Conservation (phyloP, 2,888 invertebrate species). For the Cecidostiba fungosa region DNA sequence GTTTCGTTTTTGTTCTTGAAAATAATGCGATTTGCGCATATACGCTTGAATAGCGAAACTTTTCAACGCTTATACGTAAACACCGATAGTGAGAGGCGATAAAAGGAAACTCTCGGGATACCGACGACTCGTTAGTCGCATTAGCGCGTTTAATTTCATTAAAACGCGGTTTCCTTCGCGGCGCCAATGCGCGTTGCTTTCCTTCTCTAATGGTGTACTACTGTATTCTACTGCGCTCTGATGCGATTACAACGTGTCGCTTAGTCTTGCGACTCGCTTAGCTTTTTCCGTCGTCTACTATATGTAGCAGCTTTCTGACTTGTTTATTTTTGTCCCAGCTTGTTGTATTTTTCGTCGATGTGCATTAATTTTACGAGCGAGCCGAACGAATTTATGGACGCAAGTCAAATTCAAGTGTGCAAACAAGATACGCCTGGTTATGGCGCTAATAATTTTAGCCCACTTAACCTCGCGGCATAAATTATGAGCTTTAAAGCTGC, state of each 20-base stretch:
- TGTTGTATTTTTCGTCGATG: slow-evolving; percentile 1
- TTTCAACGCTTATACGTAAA: neutral
- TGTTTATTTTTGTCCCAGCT: neutral
- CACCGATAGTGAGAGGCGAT: neutral
- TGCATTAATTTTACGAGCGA: neutral
- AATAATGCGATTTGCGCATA: neutral
- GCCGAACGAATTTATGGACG: slow-evolving; percentile 7
- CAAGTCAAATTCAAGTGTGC: slow-evolving; percentile 19
- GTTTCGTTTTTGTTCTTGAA: slow-evolving; percentile 9
- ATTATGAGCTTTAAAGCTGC: slow-evolving; percentile 53
- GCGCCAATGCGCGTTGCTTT: neutral
- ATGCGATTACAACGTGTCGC: slow-evolving; percentile 38
- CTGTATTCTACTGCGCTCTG: slow-evolving; percentile 3
- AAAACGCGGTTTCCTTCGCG: slow-evolving; percentile 10
- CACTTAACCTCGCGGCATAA: slow-evolving; percentile 53
- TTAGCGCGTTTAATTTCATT: slow-evolving; percentile 48
- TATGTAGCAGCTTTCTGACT: neutral
- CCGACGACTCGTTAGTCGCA: slow-evolving; percentile 40
- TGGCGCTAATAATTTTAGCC: slow-evolving; percentile 39
- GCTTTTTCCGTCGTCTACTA: too few species aligned
- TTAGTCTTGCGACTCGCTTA: neutral
- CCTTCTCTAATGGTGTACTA: neutral
- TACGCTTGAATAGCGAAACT: neutral
- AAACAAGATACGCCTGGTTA: slow-evolving; percentile 26
- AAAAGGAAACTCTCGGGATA: neutral